Percentiles rank a stretch among this genome's conserved stretches.
These are phyloP conservation scores for Busseola fusca DNA, from an alignment of 2,888 invertebrate species.

Conservation along the genomic window DNA sequence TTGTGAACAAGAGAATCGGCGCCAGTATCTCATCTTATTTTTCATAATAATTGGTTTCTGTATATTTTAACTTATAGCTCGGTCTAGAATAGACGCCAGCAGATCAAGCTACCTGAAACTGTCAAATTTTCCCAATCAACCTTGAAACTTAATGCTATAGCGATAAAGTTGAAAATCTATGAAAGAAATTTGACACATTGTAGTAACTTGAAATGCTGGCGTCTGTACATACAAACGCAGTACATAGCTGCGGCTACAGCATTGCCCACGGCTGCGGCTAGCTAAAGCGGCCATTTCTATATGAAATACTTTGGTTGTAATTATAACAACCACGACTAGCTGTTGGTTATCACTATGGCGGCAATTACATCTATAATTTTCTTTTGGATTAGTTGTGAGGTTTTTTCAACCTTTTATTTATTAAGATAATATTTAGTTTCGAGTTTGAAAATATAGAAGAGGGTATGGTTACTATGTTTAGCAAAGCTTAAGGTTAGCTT, in stretches of 20 bases:
- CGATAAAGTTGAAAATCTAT: too few relatives aligned
- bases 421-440: background rate
- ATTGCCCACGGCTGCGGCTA: slow-evolving; percentile 7
- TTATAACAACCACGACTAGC: slow-evolving; percentile 13
- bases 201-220: too few relatives aligned
- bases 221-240: background rate
- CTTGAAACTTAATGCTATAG: too few relatives aligned
- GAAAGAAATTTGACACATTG: too few relatives aligned
- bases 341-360: background rate
- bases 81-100: too few relatives aligned
- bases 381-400: background rate
- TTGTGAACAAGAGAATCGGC: too few relatives aligned
- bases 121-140: too few relatives aligned
- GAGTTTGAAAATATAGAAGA: background rate
- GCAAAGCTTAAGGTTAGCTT: too few relatives aligned
- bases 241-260: slow-evolving; percentile 14
- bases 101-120: too few relatives aligned
- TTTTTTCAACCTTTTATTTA: background rate
- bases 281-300: slow-evolving; percentile 13
- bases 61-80: background rate
- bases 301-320: slow-evolving; percentile 31
- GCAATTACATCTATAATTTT: background rate
- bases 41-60: background rate
- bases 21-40: background rate
- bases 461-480: background rate